A percentile compares a stretch with the other conserved stretches of the same genome.
Conservation (phyloP, 2,113 vertebrate species). For the Climacteris rufus region DNA sequence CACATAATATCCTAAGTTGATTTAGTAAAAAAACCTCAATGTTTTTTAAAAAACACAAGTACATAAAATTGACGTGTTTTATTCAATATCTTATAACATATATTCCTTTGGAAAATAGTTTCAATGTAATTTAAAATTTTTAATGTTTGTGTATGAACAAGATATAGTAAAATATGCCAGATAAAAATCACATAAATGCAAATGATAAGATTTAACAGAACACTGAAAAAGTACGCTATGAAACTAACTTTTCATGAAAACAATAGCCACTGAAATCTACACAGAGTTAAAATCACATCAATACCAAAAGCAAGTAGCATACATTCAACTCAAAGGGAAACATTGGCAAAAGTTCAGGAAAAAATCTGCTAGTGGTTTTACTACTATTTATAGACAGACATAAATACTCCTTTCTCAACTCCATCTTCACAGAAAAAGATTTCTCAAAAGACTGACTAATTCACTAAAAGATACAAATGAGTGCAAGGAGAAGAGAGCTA, state of each 20-base stretch:
- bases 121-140: background rate
- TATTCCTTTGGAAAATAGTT: background rate
- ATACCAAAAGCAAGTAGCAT: background rate
- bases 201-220: background rate
- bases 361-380: background rate
- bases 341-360: background rate
- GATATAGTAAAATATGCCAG: background rate
- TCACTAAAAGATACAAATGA: background rate
- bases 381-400: background rate
- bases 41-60: background rate
- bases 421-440: background rate
- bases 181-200: background rate
- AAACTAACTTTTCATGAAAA: background rate
- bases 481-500: background rate
- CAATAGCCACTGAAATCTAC: background rate
- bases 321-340: background rate
- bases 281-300: background rate
- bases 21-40: background rate
- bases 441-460: background rate
- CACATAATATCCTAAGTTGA: background rate
- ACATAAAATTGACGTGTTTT: background rate
- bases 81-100: background rate
- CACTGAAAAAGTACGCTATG: background rate
- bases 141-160: background rate
- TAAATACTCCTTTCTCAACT: accelerated